Conservation (phyloP, 2,888 invertebrate genomes). For the Megalurothrips usitatus region DNA sequence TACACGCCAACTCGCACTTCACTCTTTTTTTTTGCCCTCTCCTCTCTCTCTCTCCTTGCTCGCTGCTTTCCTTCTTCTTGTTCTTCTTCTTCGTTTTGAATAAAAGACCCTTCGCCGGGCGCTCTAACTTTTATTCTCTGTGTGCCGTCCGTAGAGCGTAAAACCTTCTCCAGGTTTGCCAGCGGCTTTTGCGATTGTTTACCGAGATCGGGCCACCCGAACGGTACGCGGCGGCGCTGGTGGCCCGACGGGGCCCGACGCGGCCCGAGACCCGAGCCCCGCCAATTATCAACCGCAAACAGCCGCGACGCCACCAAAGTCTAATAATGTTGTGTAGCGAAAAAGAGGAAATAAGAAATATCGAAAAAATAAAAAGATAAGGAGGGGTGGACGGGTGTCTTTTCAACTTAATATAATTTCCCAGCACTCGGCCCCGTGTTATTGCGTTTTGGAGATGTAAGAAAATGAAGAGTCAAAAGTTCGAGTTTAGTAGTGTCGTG, state of each 20-base stretch:
- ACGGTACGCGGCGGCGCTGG: neutral
- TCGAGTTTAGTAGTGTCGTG: too few species aligned
- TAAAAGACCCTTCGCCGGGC: neutral
- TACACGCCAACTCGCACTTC: slow-evolving; percentile 1
- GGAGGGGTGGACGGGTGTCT: too few species aligned
- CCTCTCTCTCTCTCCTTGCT: too few species aligned
- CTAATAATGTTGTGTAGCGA: too few species aligned
- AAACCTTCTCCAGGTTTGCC: neutral
- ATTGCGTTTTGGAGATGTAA: too few species aligned
- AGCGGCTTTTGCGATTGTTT: neutral
- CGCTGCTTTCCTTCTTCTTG: neutral
- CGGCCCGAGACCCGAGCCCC: too few species aligned
- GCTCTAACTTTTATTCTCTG: neutral
- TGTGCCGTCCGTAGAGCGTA: slow-evolving; percentile 13
- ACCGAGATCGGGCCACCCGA: neutral
- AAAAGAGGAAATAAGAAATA: too few species aligned
- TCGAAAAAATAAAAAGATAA: too few species aligned
- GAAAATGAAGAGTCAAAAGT: too few species aligned
- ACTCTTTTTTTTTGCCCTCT: neutral
- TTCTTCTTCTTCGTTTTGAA: neutral
- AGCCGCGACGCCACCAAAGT: neutral
- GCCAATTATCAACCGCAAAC: slow-evolving; percentile 6
- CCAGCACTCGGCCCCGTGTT: too few species aligned
- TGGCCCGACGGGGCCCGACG: too few species aligned
- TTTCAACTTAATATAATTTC: too few species aligned